Base-by-base conservation (phyloP, 2,888 invertebrate genomes). In the Diaprepes abbreviatus region DNA sequence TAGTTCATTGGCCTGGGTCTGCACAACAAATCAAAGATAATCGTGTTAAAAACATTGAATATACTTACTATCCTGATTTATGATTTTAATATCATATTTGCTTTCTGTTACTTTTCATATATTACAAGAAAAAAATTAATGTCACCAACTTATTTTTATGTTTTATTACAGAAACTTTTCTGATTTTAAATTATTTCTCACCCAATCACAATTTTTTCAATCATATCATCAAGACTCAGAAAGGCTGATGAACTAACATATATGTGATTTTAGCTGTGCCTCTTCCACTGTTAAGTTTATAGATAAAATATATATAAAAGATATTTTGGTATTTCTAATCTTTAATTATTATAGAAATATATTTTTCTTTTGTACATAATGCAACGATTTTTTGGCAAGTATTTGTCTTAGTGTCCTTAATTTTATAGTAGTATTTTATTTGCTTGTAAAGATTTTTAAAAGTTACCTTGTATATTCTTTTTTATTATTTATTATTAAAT, bases 241-340 rank as follows among this genome's bases (percentile, higher is more conserved):
- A 28, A 17, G 35, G 45, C 67, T 60, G 40, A 38, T 55, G 67
- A 67, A 67, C 62, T 67, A 58, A 21, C 21, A 43, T 31, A 21
- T 48, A 57, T 68, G 68, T 68, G 68, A 68, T 68, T 55, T 48
- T 62, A 68, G 68, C 63, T 63, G 68, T 68, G 68, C 68, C 68
- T 68, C 63, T 48, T 60, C 48, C 48, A 28, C 28, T 50, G 28
- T 50, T 50, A 50, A 50, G 48, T 50, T 50, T 50, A 7, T 50
- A 50, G 28, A 9, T 28, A 28, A 14, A n/a, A 28, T 14, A 50
- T 38, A n/a, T 12, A 33, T 21, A 16, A 28, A 16, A 31, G 48
- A 31, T 50, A 31, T 50, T 50, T 50, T 50, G 6, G 16, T 45
- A 24, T 50, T 50, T 50, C 12, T 50, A 24, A 21, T n/a, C 21